Conservation (phyloP, 2,888 invertebrate genomes). For the Drosophila mayaguana region DNA sequence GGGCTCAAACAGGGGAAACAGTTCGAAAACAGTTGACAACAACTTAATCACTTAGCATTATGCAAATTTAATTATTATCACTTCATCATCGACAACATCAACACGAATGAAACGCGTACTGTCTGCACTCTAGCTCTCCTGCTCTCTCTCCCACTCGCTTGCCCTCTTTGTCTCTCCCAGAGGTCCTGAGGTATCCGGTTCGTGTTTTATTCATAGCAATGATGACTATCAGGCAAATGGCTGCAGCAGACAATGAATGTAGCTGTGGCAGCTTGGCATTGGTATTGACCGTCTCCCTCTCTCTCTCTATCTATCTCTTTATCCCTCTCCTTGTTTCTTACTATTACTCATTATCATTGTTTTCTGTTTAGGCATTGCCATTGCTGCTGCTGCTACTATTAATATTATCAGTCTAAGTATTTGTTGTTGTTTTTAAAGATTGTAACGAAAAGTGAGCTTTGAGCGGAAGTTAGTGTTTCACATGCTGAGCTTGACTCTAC, state of each 20-base stretch:
- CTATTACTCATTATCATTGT: constrained; percentile 61
- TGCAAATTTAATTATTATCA: constrained; percentile 82
- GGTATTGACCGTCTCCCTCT: constrained; percentile 32
- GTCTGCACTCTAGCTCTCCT: constrained; percentile 4
- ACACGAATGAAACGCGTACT: constrained; percentile 49
- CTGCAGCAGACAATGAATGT: constrained; percentile 41
- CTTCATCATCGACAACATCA: constrained; percentile 73
- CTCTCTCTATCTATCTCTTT: neutral
- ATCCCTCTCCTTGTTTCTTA: constrained; percentile 17
- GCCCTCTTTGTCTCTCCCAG: constrained; percentile 32
- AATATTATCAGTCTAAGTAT: constrained; percentile 66
- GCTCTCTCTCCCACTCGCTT: neutral
- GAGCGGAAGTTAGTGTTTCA: neutral
- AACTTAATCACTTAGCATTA: constrained; percentile 81
- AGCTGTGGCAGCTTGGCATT: constrained; percentile 21
- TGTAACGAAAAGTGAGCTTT: neutral
- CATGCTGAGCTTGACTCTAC: neutral
- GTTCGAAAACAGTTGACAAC: constrained; percentile 64
- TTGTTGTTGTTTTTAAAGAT: constrained; percentile 31
- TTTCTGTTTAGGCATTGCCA: constrained; percentile 28
- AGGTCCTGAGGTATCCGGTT: constrained; percentile 29
- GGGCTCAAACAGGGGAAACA: constrained; percentile 12
- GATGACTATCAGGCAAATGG: constrained; percentile 72
- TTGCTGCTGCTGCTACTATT: constrained; percentile 35
- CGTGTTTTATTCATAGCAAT: constrained; percentile 56